Conservation (phyloP, 1,140 invertebrate species). For the Psix sp. region DNA sequence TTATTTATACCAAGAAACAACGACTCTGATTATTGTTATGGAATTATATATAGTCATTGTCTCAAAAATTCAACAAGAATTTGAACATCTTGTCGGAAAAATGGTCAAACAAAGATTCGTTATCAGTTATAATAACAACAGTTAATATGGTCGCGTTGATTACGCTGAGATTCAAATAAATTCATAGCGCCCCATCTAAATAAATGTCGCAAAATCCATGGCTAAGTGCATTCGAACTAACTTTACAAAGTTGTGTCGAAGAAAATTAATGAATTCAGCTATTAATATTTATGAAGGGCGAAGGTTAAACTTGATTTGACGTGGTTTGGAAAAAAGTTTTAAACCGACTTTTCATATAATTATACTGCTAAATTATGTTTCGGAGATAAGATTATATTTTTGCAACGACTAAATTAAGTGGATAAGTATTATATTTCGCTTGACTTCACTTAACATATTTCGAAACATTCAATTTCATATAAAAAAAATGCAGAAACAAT, state of each 20-base stretch:
- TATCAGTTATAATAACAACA: conserved; percentile 36
- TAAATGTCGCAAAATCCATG: conserved; percentile 37
- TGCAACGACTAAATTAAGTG: conserved; percentile 1
- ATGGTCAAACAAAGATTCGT: conserved; percentile 46
- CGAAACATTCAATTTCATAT: too few species aligned
- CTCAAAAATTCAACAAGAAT: not conserved
- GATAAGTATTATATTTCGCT: not conserved
- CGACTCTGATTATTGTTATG: conserved; percentile 45
- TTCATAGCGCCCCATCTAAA: conserved; percentile 32
- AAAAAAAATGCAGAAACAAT: too few species aligned
- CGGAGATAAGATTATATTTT: conserved; percentile 7
- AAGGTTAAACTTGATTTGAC: conserved; percentile 42
- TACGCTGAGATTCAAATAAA: conserved; percentile 37
- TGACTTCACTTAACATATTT: too few species aligned
- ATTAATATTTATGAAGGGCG: conserved; percentile 53
- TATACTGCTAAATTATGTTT: conserved; percentile 45
- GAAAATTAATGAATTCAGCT: conserved; percentile 50
- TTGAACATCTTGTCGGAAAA: conserved; percentile 1
- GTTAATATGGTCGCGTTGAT: conserved; percentile 39
- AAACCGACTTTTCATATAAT: conserved; percentile 38
- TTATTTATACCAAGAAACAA: conserved; percentile 55
- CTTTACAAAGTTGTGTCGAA: conserved; percentile 15
- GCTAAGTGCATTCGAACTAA: conserved; percentile 41
- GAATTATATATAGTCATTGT: conserved; percentile 47
- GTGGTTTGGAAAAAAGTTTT: conserved; percentile 33